Base-by-base conservation (phyloP, 1,140 invertebrate species). In the Sinella curviseta region DNA sequence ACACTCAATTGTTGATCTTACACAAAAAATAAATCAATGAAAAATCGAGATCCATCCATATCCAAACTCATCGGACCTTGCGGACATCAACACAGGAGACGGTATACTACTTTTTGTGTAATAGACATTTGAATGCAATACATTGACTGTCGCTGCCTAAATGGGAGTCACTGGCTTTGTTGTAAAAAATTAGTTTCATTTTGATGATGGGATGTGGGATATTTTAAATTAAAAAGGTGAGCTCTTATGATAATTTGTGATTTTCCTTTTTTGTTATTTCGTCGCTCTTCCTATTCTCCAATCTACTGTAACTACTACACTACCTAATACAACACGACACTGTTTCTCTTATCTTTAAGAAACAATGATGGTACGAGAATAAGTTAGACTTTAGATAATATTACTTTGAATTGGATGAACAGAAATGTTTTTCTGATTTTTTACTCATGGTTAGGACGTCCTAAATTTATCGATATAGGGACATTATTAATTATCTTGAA, bases 141-240 rank as follows among this genome's bases (percentile, higher is more conserved):
- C 55, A 60, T n/a, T 60, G 55, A 60, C 55, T 14, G 55, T 60
- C 24, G n/a, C 55, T 60, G 24, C 24, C 55, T n/a, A n/a, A n/a
- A 60, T 60, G 55, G 55, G 55, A 60, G 55, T 60, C 24, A 60
- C 55, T 60, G 24, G 14, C 55, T n/a, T 60, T 60, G 55, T 60
- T 26, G 8, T 48, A 48, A 17, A n/a, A 26, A 60, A n/a, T 60
- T 60, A 4, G n/a, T n/a, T 60, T 17, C 55, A 60, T 60, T 60
- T 60, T 60, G 55, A 60, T 60, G 55, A 60, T 60, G 55, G 55
- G 55, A 60, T 60, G 55, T 60, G 55, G 55, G 24, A 60, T 60
- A 60, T 60, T 60, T 60, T 60, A 60, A 60, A 24, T 14, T 14
- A 60, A 60, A 60, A 60, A 60, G 55, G 55, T 60, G 55, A 60